Base-by-base conservation (phyloP, 2,797 vertebrate genomes). In the Mallotus villosus region DNA sequence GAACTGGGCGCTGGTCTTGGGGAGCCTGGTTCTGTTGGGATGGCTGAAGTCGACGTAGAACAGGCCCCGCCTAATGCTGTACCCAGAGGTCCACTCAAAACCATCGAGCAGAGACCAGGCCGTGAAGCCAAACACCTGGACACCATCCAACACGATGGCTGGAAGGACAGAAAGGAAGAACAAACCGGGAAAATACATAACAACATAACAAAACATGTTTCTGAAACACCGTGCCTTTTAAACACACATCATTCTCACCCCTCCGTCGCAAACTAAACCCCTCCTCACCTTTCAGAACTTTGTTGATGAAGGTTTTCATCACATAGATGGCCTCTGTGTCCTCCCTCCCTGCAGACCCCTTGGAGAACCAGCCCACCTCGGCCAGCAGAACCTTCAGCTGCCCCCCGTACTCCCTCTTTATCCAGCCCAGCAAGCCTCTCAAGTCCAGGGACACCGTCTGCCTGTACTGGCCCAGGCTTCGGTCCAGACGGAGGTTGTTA, bases 91-190 rank as follows among this genome's bases (percentile, higher is more conserved):
- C 98, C 98, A 99, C 84, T 99, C 98, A 70, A 95, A 98, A 69
- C 96, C 96, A 67, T 99, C 98, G 58, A 99, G 86, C 81, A 99
- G 89, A 4, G 96, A 97, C 98, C 98, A 99, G 69, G 94, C 93
- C 0, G 93, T 91, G 82, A 98, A 99, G 74, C 97, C 97, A 74
- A 97, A 95, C 78, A 99, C 95, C 66, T 80, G 90, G 58, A 97
- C 88, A 5, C 84, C 82, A 71, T 99, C 96, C 1, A 95, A 82
- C 69, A 85, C 92, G 71, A 97, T 88, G 61, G 97, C 98, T 99
- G 87, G 1, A 34, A 65, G 77, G 9, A 71, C 2, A 75, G 1
- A 14, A 34, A 55, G 7, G 4, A 37, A 2, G 49, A 0, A 57
- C 0, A 59, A 21, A 73, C 59, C 72, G 16, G 19, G 0, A 49